Evolutionary conservation across 2,113 vertebrate species (phyloP), one percentile per base, ranked within the genome.

Genomic region (Tichodroma muraria): DNA sequence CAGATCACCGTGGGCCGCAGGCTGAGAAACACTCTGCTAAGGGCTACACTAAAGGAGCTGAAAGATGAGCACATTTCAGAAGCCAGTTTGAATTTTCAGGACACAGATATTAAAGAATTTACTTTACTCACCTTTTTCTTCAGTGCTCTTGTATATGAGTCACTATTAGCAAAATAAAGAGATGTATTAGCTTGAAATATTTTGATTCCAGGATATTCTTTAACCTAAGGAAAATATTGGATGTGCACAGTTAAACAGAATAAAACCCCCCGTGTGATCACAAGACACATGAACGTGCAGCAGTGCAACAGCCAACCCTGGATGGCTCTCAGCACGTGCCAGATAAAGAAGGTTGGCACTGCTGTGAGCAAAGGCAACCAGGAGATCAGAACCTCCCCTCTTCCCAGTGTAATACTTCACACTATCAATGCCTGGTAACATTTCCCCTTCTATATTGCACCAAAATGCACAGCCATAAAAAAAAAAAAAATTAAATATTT

Each of bases 101-200:
- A 90, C 57, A 68, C 11, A 78, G 40, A 64, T 20, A 33, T 21
- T 52, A 76, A 82, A 65, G 18, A 89, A 82, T 81, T 73, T 54
- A 33, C 65, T 95, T 89, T 54, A 92, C 97, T 98, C 96, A 99
- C 99, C 98, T 99, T 99, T 97, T 98, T 98, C 91, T 98, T 99
- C 80, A 99, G 98, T 24, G 98, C 93, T 82, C 28, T 98, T 88
- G 98, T 96, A 64, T 99, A 99, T 24, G 98, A 97, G 53, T 99
- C 99, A 25, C 98, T 98, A 96, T 99, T 99, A 59, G 99, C 99
- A 97, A 99, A 99, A 98, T 99, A 99, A 96, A 99, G 98, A 5
- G 99, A 98, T 14, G 98, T 95, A 96, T 99, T 99, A 94, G 98
- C 99, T 94, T 99, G 98, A 97, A 99, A 99, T 98, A 99, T 99